Evolutionary conservation across 2,113 vertebrate species (phyloP).

Genomic region (Myxocyprinus asiaticus): DNA sequence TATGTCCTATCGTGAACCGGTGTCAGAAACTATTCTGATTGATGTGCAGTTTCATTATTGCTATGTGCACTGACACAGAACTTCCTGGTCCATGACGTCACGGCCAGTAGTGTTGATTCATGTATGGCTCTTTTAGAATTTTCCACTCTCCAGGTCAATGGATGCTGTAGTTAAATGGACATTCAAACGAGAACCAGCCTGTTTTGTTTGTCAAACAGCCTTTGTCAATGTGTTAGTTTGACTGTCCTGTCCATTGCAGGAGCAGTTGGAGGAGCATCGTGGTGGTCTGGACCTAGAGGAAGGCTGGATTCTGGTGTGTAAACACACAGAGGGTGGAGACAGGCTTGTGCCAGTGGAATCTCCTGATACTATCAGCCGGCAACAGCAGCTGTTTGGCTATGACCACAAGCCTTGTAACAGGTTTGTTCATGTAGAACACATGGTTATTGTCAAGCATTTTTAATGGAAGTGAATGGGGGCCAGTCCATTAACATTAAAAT

Average conservation of each 20-base stretch:
- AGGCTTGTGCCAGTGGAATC: conserved; percentile 91
- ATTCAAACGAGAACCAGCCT: conserved; percentile 29
- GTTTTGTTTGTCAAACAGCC: background rate
- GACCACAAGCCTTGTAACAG: conserved; percentile 89
- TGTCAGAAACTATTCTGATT: no score
- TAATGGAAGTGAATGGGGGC: no score
- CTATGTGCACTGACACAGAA: background rate
- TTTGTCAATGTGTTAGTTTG: no score
- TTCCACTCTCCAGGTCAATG: background rate
- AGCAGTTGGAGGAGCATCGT: conserved; percentile 89
- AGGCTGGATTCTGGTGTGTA: conserved; percentile 93
- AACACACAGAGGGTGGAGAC: conserved; percentile 90
- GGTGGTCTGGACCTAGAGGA: conserved; percentile 84
- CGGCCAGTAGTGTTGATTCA: background rate
- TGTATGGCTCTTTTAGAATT: background rate
- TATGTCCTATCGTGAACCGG: no score
- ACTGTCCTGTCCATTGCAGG: conserved; percentile 68
- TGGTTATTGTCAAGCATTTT: no score
- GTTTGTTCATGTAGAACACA: conserved; percentile 56
- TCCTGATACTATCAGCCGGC: conserved; percentile 82
- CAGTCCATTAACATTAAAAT: no score
- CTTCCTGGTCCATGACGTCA: conserved; percentile 48
- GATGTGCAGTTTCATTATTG: background rate
- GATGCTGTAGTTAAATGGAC: background rate
- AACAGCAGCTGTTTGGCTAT: conserved; percentile 92